Base-by-base conservation (phyloP, 2,888 invertebrate species). In the Norana najaformis region DNA sequence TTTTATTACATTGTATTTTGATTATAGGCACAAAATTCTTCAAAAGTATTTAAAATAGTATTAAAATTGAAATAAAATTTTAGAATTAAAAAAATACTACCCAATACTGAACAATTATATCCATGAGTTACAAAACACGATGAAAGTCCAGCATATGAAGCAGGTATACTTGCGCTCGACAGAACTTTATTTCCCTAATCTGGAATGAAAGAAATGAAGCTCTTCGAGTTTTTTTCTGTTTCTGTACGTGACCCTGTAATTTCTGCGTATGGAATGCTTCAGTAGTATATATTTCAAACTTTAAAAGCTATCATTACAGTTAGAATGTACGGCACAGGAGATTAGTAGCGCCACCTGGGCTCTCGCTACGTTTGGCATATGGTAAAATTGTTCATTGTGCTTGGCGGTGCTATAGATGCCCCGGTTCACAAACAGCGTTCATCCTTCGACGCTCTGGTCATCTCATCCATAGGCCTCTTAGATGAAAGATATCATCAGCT, bases 391-490 rank as follows among this genome's bases (percentile, higher is more conserved):
- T 47, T 47, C 47, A 3, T 3, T 5, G 30, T 69, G 30, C 13
- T n/a, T n/a, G 16, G 11, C 6, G n/a, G 30, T 6, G n/a, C n/a
- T 69, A 23, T 69, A n/a, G n/a, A n/a, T 8, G 6, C 69, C n/a
- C 69, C 69, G 11, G 30, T n/a, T 69, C n/a, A 69, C 30, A 69
- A n/a, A n/a, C 69, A 69, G 30, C 69, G 30, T 69, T 69, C n/a
- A n/a, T 30, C 11, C 13, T 5, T n/a, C 69, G 69, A 69, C 4
- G 11, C 30, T 69, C 8, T 69, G 5, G 11, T 16, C 8, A 3
- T 13, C 1, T 8, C 0, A 16, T 2, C 3, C 3, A 5, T 30
- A 3, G 30, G 2, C 53, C 23, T 3, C 1, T n/a, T n/a, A 23
- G 47, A 47, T 20, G 23, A 11, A 69, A 16, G 69, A 11, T n/a